phyloP scores from a whole-genome alignment of 2,797 vertebrate genomes.

The Diceros bicornis region DNA sequence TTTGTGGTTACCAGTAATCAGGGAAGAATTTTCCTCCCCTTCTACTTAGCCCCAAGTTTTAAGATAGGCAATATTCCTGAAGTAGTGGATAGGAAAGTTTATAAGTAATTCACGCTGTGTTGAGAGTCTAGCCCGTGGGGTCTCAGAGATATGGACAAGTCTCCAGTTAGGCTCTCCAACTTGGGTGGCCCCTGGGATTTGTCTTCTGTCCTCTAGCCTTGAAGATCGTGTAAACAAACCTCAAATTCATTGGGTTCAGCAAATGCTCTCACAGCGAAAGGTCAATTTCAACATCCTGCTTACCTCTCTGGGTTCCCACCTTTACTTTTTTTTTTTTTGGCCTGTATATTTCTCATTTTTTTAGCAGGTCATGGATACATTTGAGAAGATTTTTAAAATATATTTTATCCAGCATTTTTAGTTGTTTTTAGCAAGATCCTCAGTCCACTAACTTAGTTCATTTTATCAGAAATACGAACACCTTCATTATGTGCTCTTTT shows the following conservation, averaged over 20 bases:
- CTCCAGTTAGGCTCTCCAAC: not conserved
- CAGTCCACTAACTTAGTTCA: not conserved
- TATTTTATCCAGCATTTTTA: constrained; percentile 28
- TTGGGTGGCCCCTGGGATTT: not conserved
- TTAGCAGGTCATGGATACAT: not conserved
- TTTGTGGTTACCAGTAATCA: constrained; percentile 30
- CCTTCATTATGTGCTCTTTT: not conserved
- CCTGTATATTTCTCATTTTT: not conserved
- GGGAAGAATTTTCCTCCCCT: not conserved
- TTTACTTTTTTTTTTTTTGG: not conserved
- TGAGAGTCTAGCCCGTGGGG: not conserved
- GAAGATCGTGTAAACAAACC: not conserved
- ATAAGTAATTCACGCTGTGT: not conserved
- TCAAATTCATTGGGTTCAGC: not conserved
- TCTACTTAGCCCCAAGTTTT: not conserved
- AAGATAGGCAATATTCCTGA: not conserved
- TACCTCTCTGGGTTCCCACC: not conserved
- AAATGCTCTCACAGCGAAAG: not conserved
- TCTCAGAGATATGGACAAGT: not conserved
- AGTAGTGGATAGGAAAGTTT: not conserved
- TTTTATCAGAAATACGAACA: not conserved
- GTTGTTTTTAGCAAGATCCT: not conserved
- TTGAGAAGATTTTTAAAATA: constrained; percentile 46
- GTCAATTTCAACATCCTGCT: not conserved
- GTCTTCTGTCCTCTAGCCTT: not conserved